A percentile compares a stretch with the other conserved stretches of the same genome.
phyloP scores from a whole-genome alignment of 2,113 vertebrate genomes.

The Percopsis transmontana region DNA sequence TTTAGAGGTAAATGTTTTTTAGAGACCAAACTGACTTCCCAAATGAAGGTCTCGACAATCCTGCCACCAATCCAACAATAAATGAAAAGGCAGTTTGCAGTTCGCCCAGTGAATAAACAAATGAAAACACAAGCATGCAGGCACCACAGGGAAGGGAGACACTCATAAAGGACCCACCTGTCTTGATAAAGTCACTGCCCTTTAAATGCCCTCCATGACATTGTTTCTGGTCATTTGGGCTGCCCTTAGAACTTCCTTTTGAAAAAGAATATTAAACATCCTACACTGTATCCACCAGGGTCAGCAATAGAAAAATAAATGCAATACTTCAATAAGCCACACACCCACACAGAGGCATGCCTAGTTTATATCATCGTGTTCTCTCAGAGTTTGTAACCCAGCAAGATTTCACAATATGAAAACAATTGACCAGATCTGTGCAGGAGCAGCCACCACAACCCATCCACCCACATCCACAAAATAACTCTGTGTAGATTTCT shows the following conservation, averaged over 20 bases:
- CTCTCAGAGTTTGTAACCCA: slow-evolving; percentile 6
- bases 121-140: slow-evolving; percentile 55
- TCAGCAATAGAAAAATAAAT: slow-evolving; percentile 3
- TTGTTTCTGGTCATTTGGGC: slow-evolving; percentile 27
- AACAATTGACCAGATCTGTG: slow-evolving; percentile 25
- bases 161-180: slow-evolving; percentile 68
- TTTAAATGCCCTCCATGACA: slow-evolving; percentile 50
- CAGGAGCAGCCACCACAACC: slow-evolving; percentile 21
- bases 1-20: no score
- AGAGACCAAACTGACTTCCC: no score
- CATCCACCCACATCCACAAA: slow-evolving; percentile 4
- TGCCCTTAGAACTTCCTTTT: slow-evolving; percentile 29
- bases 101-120: slow-evolving; percentile 58
- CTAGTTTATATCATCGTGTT: slow-evolving; percentile 30
- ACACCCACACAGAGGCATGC: slow-evolving; percentile 1
- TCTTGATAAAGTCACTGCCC: slow-evolving; percentile 61
- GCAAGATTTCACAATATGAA: slow-evolving; percentile 38
- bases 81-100: slow-evolving; percentile 48
- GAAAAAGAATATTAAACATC: no score
- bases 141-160: slow-evolving; percentile 50
- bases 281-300: background rate
- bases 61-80: slow-evolving; percentile 36
- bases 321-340: slow-evolving; percentile 3
- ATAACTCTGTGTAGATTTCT: slow-evolving; percentile 42
- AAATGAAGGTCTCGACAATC: no score